Evolutionary conservation across 2,888 invertebrate species (phyloP).

Genomic region (Rhagium mordax): DNA sequence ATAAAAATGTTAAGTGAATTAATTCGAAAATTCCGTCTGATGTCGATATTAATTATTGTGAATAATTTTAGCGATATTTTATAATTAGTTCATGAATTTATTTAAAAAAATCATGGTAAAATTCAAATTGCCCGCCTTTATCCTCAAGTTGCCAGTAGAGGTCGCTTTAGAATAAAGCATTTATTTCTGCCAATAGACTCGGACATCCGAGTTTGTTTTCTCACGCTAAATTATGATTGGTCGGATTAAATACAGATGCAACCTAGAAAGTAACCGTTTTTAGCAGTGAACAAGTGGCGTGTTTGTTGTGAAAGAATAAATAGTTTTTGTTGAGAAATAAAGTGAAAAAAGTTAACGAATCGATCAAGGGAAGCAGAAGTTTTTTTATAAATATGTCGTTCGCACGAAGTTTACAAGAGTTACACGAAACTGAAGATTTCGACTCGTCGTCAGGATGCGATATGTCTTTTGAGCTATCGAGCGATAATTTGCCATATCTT

Average conservation of each 20-base stretch:
- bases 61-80: too few relatives aligned
- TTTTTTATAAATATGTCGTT: conserved; percentile 56
- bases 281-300: conserved; percentile 41
- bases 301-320: conserved; percentile 38
- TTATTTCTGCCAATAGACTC: conserved; percentile 35
- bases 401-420: conserved; percentile 54
- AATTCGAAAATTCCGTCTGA: too few relatives aligned
- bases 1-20: not conserved
- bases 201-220: conserved; percentile 41
- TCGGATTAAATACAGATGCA: conserved; percentile 60
- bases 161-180: not conserved
- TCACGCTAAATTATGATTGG: conserved; percentile 56
- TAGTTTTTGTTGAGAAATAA: conserved; percentile 38
- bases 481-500: conserved; percentile 51
- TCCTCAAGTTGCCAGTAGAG: not conserved
- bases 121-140: conserved; percentile 1
- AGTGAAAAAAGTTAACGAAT: conserved; percentile 35
- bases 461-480: conserved; percentile 77
- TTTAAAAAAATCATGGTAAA: too few relatives aligned
- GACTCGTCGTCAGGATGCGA: conserved; percentile 74
- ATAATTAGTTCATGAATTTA: not conserved
- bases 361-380: not conserved
- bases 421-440: conserved; percentile 62
- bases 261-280: conserved; percentile 58
- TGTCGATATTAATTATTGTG: too few relatives aligned